Conservation (phyloP, 2,113 vertebrate genomes). For the Chelonoidis abingdonii region DNA sequence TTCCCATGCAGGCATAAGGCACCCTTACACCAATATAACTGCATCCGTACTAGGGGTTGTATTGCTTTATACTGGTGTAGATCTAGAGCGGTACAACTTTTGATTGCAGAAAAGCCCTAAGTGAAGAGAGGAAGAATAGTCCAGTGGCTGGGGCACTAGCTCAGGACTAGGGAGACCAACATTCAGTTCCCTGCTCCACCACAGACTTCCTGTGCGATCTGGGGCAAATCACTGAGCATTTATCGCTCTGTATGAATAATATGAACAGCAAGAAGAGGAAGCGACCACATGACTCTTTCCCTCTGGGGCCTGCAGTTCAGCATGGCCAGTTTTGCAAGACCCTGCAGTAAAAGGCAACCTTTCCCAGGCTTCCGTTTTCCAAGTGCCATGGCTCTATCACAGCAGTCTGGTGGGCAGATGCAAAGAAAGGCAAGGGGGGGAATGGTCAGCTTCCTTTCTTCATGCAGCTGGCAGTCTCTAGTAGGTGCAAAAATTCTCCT, state of each 20-base stretch:
- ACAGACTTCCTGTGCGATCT: background rate
- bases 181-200: constrained; percentile 4
- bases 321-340: background rate
- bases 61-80: background rate
- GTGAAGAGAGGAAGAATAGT: constrained; percentile 40
- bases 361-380: fast-evolving
- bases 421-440: background rate
- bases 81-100: background rate
- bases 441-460: fast-evolving
- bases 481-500: background rate
- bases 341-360: background rate
- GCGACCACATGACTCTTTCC: background rate
- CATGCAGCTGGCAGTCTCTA: background rate
- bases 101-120: background rate
- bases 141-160: constrained; percentile 40
- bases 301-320: fast-evolving
- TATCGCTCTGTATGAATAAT: too few species aligned
- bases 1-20: background rate
- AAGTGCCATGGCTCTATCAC: fast-evolving
- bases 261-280: background rate
- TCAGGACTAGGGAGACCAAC: background rate
- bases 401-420: background rate
- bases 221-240: background rate
- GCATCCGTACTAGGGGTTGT: background rate
- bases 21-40: background rate